Evolutionary conservation across 2,113 vertebrate species (phyloP).

Genomic region (Probosciger aterrimus): DNA sequence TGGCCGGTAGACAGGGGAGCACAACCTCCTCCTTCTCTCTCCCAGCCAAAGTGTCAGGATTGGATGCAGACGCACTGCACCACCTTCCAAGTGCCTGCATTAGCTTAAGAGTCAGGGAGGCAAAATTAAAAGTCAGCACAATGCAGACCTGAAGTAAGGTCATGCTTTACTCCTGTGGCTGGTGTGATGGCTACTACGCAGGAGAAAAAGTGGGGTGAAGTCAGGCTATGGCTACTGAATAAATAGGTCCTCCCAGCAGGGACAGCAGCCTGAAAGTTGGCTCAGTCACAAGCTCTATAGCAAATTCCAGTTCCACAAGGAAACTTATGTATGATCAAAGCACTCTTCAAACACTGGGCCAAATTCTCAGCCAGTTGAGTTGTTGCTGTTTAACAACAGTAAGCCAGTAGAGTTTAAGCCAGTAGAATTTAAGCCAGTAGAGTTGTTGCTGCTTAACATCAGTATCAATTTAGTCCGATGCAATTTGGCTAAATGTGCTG

Average conservation of each 20-base stretch:
- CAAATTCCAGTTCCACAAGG: neutral
- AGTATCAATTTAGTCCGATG: neutral
- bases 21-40: neutral
- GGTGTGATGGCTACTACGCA: neutral
- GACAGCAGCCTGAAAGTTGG: neutral
- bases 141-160: neutral
- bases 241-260: neutral
- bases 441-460: neutral
- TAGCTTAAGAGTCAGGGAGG: neutral
- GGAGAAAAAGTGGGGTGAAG: neutral
- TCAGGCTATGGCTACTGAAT: neutral
- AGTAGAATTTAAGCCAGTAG: neutral
- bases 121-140: neutral
- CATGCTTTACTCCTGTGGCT: accelerated
- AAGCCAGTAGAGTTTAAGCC: neutral
- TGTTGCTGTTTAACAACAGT: neutral
- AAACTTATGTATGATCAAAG: neutral
- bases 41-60: neutral
- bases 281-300: neutral
- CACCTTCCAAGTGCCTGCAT: neutral
- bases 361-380: neutral
- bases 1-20: neutral
- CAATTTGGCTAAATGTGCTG: neutral
- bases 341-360: neutral
- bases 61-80: neutral